Evolutionary conservation across 1,140 invertebrate genomes (phyloP).

Genomic region (Euschistus heros): DNA sequence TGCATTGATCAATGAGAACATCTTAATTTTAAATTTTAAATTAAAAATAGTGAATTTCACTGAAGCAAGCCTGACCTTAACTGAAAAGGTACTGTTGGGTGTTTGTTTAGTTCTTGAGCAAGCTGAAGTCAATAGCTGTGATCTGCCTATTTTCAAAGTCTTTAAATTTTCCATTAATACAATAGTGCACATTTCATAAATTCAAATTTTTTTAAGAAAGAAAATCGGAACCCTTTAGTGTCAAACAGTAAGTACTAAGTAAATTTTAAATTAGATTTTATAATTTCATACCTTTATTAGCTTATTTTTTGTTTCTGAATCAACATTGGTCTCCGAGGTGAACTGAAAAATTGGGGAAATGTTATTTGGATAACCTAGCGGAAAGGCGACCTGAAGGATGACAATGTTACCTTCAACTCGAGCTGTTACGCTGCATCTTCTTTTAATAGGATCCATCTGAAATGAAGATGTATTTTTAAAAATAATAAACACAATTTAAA

Average conservation of each 20-base stretch:
- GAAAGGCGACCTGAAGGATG: conserved; percentile 67
- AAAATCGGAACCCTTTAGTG: too few relatives aligned
- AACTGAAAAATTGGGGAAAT: conserved; percentile 62
- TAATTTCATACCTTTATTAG: conserved; percentile 44
- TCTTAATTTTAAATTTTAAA: too few relatives aligned
- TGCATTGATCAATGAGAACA: too few relatives aligned
- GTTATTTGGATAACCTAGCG: conserved; percentile 63
- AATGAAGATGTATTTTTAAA: conserved; percentile 23
- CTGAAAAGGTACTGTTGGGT: too few relatives aligned
- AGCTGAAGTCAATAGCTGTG: too few relatives aligned
- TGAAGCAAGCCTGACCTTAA: too few relatives aligned
- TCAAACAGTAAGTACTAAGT: too few relatives aligned
- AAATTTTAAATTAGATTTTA: conserved; percentile 8
- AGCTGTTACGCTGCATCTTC: conserved; percentile 62
- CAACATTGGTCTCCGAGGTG: conserved; percentile 46
- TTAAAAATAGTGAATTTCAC: too few relatives aligned
- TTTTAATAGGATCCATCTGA: conserved; percentile 53
- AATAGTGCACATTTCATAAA: too few relatives aligned
- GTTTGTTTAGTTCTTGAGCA: too few relatives aligned
- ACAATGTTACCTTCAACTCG: conserved; percentile 60
- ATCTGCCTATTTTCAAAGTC: too few relatives aligned
- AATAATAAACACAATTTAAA: background rate
- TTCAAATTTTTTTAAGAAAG: background rate
- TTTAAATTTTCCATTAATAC: background rate
- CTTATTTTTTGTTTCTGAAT: conserved; percentile 46